phyloP scores from a whole-genome alignment of 1,140 invertebrate species.

The Drosophila pallidifrons region DNA sequence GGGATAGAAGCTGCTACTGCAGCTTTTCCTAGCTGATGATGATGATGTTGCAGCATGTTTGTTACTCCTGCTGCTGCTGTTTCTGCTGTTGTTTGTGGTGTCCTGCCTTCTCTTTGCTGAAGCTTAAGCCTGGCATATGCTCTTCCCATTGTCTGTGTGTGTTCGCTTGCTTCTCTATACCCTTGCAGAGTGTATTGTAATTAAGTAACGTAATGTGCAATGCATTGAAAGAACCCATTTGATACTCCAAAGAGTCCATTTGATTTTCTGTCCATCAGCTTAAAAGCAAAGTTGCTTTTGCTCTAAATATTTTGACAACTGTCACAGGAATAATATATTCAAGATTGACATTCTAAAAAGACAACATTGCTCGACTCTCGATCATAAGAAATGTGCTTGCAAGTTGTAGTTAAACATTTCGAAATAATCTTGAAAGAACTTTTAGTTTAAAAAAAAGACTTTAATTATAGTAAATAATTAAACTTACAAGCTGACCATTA shows the following conservation, averaged over 20 bases:
- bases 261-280: too few species aligned
- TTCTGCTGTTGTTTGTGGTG: slow-evolving; percentile 15
- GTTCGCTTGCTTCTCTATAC: background rate
- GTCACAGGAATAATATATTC: too few species aligned
- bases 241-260: background rate
- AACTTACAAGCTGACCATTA: too few species aligned
- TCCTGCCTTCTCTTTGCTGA: slow-evolving; percentile 22
- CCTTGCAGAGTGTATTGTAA: background rate
- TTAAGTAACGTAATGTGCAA: slow-evolving; percentile 4
- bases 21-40: slow-evolving; percentile 23
- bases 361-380: too few species aligned
- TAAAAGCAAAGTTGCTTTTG: too few species aligned
- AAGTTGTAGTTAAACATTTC: too few species aligned
- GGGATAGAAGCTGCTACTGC: slow-evolving; percentile 26
- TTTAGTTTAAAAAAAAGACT: too few species aligned
- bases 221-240: background rate
- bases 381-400: too few species aligned
- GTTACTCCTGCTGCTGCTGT: slow-evolving; percentile 23
- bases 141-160: background rate
- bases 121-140: slow-evolving; percentile 25
- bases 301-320: too few species aligned
- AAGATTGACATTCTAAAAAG: too few species aligned
- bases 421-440: too few species aligned
- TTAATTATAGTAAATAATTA: too few species aligned
- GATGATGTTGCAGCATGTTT: slow-evolving; percentile 11